Evolutionary conservation across 2,888 invertebrate genomes (phyloP), one percentile per base, ranked within the genome.

Genomic region (Callyntrura guangdongensis): DNA sequence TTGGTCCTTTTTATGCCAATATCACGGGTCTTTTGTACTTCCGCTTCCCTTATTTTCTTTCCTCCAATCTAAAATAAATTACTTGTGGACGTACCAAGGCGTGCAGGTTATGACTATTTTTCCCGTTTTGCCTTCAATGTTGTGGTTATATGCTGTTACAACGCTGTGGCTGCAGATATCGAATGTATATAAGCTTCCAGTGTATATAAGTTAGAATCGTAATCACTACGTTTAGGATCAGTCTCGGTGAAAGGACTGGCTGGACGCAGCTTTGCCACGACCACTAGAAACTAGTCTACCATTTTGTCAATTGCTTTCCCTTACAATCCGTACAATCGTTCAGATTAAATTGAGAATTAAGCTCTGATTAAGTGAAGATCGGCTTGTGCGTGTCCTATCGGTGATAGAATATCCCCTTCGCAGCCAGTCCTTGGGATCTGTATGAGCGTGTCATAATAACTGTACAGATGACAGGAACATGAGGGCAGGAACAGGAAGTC

Each of bases 241-340:
- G 17, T 45, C 36, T 36, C 4, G 17, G n/a, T 69, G 45, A 49
- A 49, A 11, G 49, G 9, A 74, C 49, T 49, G 36, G 36, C 6
- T 36, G 47, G 49, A 49, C 47, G 20, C 22, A 47, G 9, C 47
- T 22, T 20, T 77, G 8, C n/a, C n/a, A 47, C 47, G 0, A n/a
- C 22, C 25, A 49, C 69, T n/a, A 17, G 0, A 53, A 5, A 25
- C 14, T 9, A 77, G 22, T 22, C n/a, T 11, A 56, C 53, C 77
- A 77, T 25, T 77, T 77, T 77, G 53, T 56, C 77, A 25, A 77
- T 77, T 77, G 12, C 74, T 74, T 74, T 49, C 72, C 25, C 12
- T 74, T 20, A 11, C 69, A 49, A 20, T 14, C 8, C 72, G 4
- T 45, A n/a, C 49, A 74, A 12, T 49, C 47, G 6, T 22, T 74